Conservation (phyloP, 2,113 vertebrate genomes). For the Phyllostomus hastatus region DNA sequence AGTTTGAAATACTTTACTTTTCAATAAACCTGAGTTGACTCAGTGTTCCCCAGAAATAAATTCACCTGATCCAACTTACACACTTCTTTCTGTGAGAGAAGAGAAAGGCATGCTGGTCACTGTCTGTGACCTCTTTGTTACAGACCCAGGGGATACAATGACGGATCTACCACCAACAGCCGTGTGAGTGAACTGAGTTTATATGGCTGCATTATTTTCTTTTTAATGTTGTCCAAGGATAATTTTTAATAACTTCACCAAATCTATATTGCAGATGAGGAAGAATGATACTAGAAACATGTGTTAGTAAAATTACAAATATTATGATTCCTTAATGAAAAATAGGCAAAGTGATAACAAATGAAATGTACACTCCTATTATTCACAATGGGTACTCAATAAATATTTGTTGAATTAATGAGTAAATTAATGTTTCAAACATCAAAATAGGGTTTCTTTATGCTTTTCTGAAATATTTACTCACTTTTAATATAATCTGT, state of each 20-base stretch:
- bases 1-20: slow-evolving; percentile 29
- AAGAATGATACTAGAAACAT: background rate
- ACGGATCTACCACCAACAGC: background rate
- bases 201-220: background rate
- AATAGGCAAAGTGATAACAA: background rate
- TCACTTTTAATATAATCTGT: background rate
- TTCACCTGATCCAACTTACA: background rate
- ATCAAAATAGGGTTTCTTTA: background rate
- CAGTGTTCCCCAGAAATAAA: background rate
- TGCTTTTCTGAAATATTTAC: background rate
- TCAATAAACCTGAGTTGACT: background rate
- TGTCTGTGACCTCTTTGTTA: background rate
- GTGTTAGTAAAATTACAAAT: slow-evolving; percentile 20
- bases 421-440: slow-evolving; percentile 14
- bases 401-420: slow-evolving; percentile 16
- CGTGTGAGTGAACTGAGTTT: background rate
- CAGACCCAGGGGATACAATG: background rate
- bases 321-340: slow-evolving; percentile 7
- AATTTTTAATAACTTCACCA: slow-evolving; percentile 3
- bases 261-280: background rate
- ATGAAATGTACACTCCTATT: background rate
- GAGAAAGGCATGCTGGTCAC: background rate
- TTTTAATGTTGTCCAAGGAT: background rate
- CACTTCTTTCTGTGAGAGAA: background rate
- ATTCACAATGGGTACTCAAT: background rate